A percentile compares a stretch with the other conserved stretches of the same genome.
These are phyloP conservation scores for Trematocara variabile DNA, from an alignment of 2,113 vertebrate species.

Conservation along the genomic window DNA sequence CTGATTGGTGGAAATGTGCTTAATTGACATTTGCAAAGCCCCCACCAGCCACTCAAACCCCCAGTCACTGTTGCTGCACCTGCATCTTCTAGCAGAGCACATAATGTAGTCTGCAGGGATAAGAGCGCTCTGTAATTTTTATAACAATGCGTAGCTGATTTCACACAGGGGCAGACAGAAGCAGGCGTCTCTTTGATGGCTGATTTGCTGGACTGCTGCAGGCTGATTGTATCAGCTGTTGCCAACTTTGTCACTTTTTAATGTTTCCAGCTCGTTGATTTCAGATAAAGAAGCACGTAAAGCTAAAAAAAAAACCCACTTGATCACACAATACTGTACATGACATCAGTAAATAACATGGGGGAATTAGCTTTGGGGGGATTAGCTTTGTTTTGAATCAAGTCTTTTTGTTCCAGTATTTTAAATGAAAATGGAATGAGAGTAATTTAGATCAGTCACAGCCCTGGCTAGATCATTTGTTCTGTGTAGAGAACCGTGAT, in stretches of 20 bases:
- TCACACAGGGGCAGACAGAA: background rate
- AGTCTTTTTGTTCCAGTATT: background rate
- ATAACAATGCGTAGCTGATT: background rate
- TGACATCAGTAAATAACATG: background rate
- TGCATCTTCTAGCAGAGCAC: background rate
- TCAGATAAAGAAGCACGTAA: background rate
- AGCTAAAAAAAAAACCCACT: background rate
- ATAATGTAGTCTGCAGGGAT: background rate
- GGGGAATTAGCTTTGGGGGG: background rate
- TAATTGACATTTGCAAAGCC: background rate
- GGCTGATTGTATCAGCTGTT: background rate
- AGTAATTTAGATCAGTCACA: background rate
- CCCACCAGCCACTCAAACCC: background rate
- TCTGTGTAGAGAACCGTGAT: background rate
- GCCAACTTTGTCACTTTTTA: background rate
- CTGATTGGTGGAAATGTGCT: background rate
- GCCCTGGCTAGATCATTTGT: background rate
- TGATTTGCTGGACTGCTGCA: background rate
- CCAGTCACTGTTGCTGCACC: background rate
- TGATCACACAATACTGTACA: background rate
- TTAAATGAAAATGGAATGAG: background rate
- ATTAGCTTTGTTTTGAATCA: background rate
- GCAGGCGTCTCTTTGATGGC: background rate
- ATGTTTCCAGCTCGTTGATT: background rate
- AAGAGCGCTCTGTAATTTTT: background rate